phyloP scores from a whole-genome alignment of 1,140 invertebrate genomes.

The Drosophila equinoxialis region DNA sequence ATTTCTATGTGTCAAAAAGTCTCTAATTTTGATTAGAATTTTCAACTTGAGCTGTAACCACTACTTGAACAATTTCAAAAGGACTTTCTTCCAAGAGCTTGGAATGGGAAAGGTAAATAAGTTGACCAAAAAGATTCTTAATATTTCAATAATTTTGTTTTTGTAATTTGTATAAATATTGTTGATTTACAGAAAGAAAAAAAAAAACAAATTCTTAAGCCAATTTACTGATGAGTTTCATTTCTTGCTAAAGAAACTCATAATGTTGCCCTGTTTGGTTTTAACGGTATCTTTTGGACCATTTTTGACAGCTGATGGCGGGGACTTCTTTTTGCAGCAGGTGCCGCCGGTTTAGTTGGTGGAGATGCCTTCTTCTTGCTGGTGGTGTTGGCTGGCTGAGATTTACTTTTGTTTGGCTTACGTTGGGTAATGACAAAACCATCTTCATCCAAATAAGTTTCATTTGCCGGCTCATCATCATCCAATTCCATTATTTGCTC shows the following conservation, averaged over 20 bases:
- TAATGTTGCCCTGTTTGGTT: conserved; percentile 73
- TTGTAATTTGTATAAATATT: not conserved
- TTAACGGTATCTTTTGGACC: conserved; percentile 50
- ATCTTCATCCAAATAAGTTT: conserved; percentile 78
- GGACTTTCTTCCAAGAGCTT: too few relatives aligned
- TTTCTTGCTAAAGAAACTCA: conserved; percentile 76
- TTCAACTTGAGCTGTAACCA: too few relatives aligned
- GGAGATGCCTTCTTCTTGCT: conserved; percentile 31
- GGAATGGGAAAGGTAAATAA: too few relatives aligned
- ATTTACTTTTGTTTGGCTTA: conserved; percentile 54
- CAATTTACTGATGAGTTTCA: conserved; percentile 15
- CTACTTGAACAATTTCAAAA: too few relatives aligned
- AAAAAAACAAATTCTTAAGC: not conserved
- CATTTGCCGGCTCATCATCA: conserved; percentile 50
- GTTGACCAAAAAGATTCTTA: too few relatives aligned
- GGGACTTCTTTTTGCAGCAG: conserved; percentile 58
- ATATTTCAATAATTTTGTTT: not conserved
- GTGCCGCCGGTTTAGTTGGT: conserved; percentile 7
- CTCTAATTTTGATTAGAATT: too few relatives aligned
- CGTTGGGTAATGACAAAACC: conserved; percentile 75
- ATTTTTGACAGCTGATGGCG: conserved; percentile 45
- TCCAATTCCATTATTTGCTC: conserved; percentile 22
- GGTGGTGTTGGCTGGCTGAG: conserved; percentile 30
- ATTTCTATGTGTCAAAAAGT: too few relatives aligned
- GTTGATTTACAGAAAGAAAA: conserved; percentile 7